Percentiles rank a stretch among this genome's conserved stretches.
Conservation (phyloP, 2,888 invertebrate species). For the Branchellion lobata region DNA sequence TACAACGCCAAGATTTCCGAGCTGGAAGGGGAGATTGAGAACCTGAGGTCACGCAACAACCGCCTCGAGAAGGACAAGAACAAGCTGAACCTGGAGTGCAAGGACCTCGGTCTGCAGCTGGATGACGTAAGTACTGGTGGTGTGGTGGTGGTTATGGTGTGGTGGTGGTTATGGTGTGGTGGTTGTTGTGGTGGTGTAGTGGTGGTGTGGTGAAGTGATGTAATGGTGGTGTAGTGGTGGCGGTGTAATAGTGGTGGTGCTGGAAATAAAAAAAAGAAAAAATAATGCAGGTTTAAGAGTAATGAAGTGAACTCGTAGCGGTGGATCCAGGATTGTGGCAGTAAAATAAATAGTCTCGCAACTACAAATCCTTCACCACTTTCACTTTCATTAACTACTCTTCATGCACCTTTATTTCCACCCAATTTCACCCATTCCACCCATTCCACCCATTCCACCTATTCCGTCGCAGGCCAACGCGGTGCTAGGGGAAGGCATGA, state of each 20-base stretch:
- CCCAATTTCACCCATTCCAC: not conserved
- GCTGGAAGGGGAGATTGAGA: constrained; percentile 95
- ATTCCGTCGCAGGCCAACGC: constrained; percentile 52
- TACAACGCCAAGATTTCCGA: constrained; percentile 66
- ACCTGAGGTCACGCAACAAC: constrained; percentile 85
- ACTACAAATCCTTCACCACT: too few species aligned
- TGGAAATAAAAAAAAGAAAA: too few species aligned
- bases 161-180: too few species aligned
- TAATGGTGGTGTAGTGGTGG: too few species aligned
- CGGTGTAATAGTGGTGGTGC: not conserved
- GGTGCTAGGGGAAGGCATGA: constrained; percentile 54
- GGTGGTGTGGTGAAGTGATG: too few species aligned
- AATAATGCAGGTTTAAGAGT: too few species aligned
- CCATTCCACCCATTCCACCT: not conserved
- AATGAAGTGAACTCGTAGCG: too few species aligned
- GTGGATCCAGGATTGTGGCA: too few species aligned
- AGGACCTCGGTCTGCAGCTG: constrained; percentile 95
- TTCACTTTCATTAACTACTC: not conserved
- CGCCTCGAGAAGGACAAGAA: constrained; percentile 94
- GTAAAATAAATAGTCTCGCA: too few species aligned
- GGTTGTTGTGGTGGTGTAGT: too few species aligned
- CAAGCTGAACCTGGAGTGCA: constrained; percentile 93
- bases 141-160: too few species aligned
- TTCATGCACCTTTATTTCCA: not conserved
- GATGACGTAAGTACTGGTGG: constrained; percentile 67